Evolutionary conservation across 2,113 vertebrate genomes (phyloP).

Genomic region (Toxotes chatareus): DNA sequence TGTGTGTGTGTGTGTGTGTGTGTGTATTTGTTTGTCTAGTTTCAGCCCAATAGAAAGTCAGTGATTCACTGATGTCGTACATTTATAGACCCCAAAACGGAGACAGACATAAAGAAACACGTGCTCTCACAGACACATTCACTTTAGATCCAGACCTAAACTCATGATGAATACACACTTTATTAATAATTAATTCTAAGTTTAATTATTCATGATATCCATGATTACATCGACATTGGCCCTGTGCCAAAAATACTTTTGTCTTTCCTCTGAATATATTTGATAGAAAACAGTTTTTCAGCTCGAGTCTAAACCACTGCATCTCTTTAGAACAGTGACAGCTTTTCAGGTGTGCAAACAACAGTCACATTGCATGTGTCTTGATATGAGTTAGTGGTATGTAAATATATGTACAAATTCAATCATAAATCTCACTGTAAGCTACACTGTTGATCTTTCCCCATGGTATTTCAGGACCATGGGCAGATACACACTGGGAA

Average conservation of each 20-base stretch:
- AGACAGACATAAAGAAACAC: not conserved
- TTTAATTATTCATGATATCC: conserved; percentile 52
- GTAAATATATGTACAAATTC: too few species aligned
- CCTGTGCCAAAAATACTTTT: conserved; percentile 18
- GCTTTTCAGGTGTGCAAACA: too few species aligned
- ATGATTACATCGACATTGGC: conserved; percentile 22
- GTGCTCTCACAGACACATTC: conserved; percentile 8
- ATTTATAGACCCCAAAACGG: not conserved
- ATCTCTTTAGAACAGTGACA: not conserved
- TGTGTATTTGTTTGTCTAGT: not conserved
- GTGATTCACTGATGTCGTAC: not conserved
- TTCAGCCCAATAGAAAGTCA: too few species aligned
- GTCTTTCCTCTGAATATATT: not conserved
- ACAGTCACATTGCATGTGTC: not conserved
- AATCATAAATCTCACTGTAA: too few species aligned
- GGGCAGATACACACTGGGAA: conserved; percentile 27
- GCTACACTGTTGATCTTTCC: too few species aligned
- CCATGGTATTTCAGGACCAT: conserved; percentile 49
- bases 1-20: not conserved
- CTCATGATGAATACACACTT: conserved; percentile 26
- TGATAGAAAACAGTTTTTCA: conserved; percentile 8
- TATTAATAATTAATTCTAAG: too few species aligned
- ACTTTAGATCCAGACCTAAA: not conserved
- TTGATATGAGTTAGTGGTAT: not conserved
- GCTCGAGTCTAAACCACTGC: not conserved